phyloP scores from a whole-genome alignment of 2,797 vertebrate species.

The Aphelocoma californica region DNA sequence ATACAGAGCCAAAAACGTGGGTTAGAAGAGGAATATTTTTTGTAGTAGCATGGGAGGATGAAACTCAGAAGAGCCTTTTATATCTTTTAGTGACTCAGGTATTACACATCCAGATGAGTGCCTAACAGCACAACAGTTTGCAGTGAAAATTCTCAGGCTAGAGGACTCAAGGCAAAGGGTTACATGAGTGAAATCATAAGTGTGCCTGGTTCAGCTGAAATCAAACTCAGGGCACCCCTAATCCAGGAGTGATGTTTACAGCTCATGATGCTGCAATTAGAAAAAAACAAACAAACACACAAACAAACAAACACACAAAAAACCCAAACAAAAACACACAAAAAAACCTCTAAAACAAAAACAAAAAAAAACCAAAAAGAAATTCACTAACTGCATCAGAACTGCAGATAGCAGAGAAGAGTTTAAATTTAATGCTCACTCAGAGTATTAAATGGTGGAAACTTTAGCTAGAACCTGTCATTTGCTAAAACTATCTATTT shows the following conservation, averaged over 20 bases:
- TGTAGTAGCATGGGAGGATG: slow-evolving; percentile 29
- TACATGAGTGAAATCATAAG: neutral
- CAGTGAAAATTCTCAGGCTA: neutral
- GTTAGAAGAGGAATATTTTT: neutral
- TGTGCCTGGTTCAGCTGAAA: neutral
- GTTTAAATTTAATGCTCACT: neutral
- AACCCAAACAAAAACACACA: too few species aligned
- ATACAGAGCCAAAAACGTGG: neutral
- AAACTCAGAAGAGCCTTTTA: neutral
- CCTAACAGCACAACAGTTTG: neutral
- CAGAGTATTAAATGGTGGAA: neutral
- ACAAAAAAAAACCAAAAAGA: neutral
- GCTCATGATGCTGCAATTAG: neutral
- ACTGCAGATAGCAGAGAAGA: neutral
- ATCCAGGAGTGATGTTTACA: neutral
- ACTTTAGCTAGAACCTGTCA: neutral
- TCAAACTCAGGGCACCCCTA: neutral
- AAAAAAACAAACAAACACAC: neutral
- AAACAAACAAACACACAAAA: too few species aligned
- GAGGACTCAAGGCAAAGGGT: neutral
- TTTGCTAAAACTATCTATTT: neutral
- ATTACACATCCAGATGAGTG: neutral
- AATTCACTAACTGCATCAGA: neutral
- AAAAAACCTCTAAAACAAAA: neutral
- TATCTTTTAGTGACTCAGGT: slow-evolving; percentile 21